Base-by-base conservation (phyloP, 2,797 vertebrate genomes). In the Acrossocheilus fasciatus region DNA sequence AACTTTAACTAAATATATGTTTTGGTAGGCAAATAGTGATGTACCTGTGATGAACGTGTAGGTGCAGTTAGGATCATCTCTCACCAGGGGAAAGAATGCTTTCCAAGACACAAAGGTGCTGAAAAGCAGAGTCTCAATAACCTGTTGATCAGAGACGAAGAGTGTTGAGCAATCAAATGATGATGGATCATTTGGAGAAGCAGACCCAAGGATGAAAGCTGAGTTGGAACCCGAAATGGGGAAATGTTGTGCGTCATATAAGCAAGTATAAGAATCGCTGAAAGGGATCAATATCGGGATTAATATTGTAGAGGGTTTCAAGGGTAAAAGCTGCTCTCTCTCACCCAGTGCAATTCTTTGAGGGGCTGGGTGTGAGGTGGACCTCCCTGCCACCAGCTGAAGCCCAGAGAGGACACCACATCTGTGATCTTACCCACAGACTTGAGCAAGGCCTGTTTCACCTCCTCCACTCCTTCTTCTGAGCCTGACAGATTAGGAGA, bases 1-100 rank as follows among this genome's bases (percentile, higher is more conserved):
- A n/a, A n/a, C 12, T 20, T 52, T 43, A 15, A 47, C 41, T 36
- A 30, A 30, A 26, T 17, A 41, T 15, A 43, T 57, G 20, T 47
- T 64, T 66, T 41, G 17, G 4, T 11, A 34, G n/a, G 8, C 12
- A 76, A 57, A 34, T 30, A 9, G 72, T 11, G 30, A 79, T 89
- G 92, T 88, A 96, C 97, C 97, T 91, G 96, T 97, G 81, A 97
- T 96, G 88, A 97, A 96, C 39, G 96, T 96, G 92, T 97, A 97
- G 59, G 95, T 96, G 5, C 92, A 92, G 81, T 74, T 92, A 17
- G 94, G 87, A 88, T 96, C 92, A 8, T 97, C 96, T 88, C 91
- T 94, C 84, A 96, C 94, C 70, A 96, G 72, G 0, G 96, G 95
- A 77, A 96, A 96, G 89, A 96, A 97, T 0, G 94, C 90, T 90